A percentile compares a stretch with the other conserved stretches of the same genome.
Evolutionary conservation across 2,888 invertebrate genomes (phyloP).

Genomic region (Keiferia lycopersicella): DNA sequence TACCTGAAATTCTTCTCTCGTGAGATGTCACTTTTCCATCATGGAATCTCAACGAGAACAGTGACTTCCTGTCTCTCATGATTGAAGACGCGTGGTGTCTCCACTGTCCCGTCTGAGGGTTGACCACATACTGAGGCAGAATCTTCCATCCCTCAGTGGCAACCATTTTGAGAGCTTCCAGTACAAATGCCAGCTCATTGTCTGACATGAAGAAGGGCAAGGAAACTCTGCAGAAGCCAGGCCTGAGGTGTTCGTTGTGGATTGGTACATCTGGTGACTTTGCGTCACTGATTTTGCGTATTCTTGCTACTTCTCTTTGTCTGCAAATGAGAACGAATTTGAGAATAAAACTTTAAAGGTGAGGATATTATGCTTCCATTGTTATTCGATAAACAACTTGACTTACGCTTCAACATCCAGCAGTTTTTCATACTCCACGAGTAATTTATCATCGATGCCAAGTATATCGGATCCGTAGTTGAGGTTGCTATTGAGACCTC

Average conservation of each 20-base stretch:
- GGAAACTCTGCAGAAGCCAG: slow-evolving; percentile 92
- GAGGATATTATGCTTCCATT: too few relatives aligned
- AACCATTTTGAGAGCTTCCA: slow-evolving; percentile 92
- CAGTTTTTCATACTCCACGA: slow-evolving; percentile 87
- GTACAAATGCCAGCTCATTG: slow-evolving; percentile 88
- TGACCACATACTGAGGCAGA: slow-evolving; percentile 92
- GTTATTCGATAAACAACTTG: background rate
- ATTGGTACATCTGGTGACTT: slow-evolving; percentile 71
- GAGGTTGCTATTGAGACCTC: slow-evolving; percentile 90
- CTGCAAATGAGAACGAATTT: slow-evolving; percentile 50
- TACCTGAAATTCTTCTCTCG: slow-evolving; percentile 85
- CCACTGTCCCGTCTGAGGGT: slow-evolving; percentile 95
- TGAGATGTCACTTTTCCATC: slow-evolving; percentile 88
- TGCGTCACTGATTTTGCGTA: slow-evolving; percentile 67
- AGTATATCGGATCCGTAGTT: slow-evolving; percentile 92
- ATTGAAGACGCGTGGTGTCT: slow-evolving; percentile 90
- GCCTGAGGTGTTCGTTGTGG: slow-evolving; percentile 87
- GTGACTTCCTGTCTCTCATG: slow-evolving; percentile 91
- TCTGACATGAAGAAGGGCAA: slow-evolving; percentile 93
- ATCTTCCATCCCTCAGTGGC: slow-evolving; percentile 95
- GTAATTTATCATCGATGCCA: slow-evolving; percentile 89
- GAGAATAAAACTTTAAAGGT: background rate
- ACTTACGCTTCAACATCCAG: slow-evolving; percentile 73
- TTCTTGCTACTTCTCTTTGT: slow-evolving; percentile 70
- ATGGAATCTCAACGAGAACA: slow-evolving; percentile 87